phyloP scores from a whole-genome alignment of 1,140 invertebrate species.

The Tetragnatha versicolor region DNA sequence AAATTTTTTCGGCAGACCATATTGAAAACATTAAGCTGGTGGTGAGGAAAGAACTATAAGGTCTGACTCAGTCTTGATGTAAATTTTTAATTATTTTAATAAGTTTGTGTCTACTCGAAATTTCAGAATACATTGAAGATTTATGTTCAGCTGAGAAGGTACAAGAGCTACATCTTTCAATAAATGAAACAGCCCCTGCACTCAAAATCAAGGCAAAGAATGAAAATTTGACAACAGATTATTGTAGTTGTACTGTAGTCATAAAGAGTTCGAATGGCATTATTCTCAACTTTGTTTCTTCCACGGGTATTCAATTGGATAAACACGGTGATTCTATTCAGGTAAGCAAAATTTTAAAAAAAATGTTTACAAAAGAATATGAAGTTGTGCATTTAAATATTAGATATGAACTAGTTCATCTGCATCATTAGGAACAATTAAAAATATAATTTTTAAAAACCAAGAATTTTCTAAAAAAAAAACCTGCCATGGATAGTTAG shows the following conservation, averaged over 20 bases:
- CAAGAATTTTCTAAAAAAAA: no score
- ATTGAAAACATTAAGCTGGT: no score
- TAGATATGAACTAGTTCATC: not conserved
- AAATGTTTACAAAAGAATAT: no score
- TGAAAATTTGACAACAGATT: constrained; percentile 1
- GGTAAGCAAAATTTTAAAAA: not conserved
- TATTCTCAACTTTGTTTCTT: not conserved
- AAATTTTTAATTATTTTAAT: not conserved
- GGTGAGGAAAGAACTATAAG: no score
- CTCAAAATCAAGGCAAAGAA: not conserved
- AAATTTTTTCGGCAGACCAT: no score
- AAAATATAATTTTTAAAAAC: no score
- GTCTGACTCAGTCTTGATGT: no score
- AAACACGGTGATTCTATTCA: not conserved
- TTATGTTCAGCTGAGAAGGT: not conserved
- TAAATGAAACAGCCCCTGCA: not conserved
- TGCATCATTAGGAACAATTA: no score
- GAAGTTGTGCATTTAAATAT: not conserved
- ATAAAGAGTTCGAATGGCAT: not conserved
- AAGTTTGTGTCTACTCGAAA: not conserved
- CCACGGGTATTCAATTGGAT: not conserved
- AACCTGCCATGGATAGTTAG: no score
- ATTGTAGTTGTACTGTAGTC: constrained; percentile 1
- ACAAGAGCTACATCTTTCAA: constrained; percentile 2
- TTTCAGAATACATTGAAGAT: constrained; percentile 11